These are phyloP conservation scores for Aurelia aurita DNA, from an alignment of 30 jellyfish, hydroid and myxozoan species.

Conservation along the genomic window DNA sequence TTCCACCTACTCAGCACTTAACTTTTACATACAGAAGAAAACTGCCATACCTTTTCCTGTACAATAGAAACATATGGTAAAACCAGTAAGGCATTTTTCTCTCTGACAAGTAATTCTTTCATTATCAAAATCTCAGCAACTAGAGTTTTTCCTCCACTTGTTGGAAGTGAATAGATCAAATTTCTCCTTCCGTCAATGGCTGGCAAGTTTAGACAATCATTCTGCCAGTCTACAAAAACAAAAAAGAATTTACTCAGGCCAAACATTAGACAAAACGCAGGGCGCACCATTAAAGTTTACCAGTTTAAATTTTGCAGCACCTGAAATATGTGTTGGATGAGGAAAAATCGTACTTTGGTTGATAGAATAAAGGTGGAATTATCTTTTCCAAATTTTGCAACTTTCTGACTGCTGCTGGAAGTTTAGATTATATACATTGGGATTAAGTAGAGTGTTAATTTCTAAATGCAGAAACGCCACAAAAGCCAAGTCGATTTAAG, in stretches of 20 bases:
- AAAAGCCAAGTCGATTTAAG: too few species aligned
- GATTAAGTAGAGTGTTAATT: too few species aligned
- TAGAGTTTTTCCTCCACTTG: slow-evolving; percentile 99
- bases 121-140: slow-evolving; percentile 95
- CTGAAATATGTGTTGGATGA: too few species aligned
- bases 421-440: too few species aligned
- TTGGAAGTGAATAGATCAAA: slow-evolving; percentile 93
- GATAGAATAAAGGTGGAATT: too few species aligned
- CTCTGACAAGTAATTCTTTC: slow-evolving; percentile 77
- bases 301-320: not conserved
- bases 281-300: not conserved
- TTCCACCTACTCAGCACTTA: too few species aligned
- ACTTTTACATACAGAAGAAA: not conserved
- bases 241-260: not conserved
- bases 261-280: too few species aligned
- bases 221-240: slow-evolving; percentile 89
- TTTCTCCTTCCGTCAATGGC: slow-evolving; percentile 66
- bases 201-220: slow-evolving; percentile 75
- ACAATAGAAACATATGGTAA: slow-evolving; percentile 98
- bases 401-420: too few species aligned
- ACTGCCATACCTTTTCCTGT: slow-evolving; percentile 88
- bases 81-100: slow-evolving; percentile 78
- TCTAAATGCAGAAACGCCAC: too few species aligned
- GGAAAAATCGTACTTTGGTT: too few species aligned
- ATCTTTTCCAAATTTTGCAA: too few species aligned